Base-by-base conservation (phyloP, 2,797 vertebrate genomes). In the Amniataba percoides region DNA sequence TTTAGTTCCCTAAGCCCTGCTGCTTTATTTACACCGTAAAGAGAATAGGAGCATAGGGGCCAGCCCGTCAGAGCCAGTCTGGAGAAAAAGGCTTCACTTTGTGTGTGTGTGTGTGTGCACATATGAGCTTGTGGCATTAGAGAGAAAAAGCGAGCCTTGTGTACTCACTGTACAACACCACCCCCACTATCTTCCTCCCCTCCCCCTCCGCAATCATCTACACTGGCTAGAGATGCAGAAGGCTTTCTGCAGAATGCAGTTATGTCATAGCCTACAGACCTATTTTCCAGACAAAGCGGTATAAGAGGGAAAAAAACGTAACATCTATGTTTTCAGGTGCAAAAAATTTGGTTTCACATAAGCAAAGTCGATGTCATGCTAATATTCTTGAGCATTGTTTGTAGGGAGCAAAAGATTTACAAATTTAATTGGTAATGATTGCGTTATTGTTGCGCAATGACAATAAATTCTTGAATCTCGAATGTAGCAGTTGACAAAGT, bases 221-320 rank as follows among this genome's bases (percentile, higher is more conserved):
- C 83, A 81, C 79, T 61, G 81, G 65, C 78, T 72, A 43, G 80
- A 89, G 79, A 90, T 71, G 77, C 88, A 89, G 71, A 64, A 86
- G 73, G 85, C 80, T 88, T 84, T 92, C 86, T 86, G 82, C 91
- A 77, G 82, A 69, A 80, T 81, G 48, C 82, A 91, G 92, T 94
- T 95, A 94, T 94, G 94, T 94, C 92, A 94, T 89, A 88, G 79
- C 79, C 82, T 69, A 78, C 79, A 90, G 87, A 87, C 87, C 81
- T 82, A 88, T 83, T 92, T 92, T 85, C 71, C 70, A 88, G 75
- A 91, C 89, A 90, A 88, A 89, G 36, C 46, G 74, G 72, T 77
- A 74, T 25, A 62, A 49, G 59, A 60, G 27, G 43, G 63, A 36
- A 79, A 82, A 43, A 63, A 16, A 40, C 8, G 1, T 43, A 57